A percentile compares a stretch with the other conserved stretches of the same genome.
Conservation (phyloP, 35 echinoderm and acorn worm species). For the Eucidaris tribuloides region DNA sequence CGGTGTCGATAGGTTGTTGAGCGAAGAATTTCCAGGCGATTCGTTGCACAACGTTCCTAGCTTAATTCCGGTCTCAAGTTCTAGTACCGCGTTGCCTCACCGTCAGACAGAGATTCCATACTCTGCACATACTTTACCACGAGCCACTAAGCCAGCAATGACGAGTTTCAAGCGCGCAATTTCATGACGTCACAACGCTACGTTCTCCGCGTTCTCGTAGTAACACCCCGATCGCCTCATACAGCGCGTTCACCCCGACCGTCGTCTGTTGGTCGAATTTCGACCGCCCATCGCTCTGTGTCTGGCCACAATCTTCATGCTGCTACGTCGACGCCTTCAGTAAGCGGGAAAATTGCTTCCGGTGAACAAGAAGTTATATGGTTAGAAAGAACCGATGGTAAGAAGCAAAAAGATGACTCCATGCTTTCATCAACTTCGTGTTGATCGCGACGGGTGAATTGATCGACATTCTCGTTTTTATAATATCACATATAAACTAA, state of each 20-base stretch:
- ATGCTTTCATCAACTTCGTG: slow-evolving; percentile 5
- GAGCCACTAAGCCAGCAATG: neutral
- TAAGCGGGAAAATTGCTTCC: neutral
- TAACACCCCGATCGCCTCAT: neutral
- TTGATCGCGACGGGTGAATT: neutral
- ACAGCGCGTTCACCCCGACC: neutral
- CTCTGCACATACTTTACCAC: neutral
- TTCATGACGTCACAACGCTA: neutral
- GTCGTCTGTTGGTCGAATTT: neutral
- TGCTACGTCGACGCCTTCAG: neutral
- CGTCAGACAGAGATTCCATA: neutral
- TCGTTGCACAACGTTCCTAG: neutral
- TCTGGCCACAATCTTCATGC: slow-evolving; percentile 33
- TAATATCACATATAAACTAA: neutral
- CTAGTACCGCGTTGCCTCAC: slow-evolving; percentile 5
- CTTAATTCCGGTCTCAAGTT: slow-evolving; percentile 3
- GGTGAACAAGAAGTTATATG: slow-evolving; percentile 3
- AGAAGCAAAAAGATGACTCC: neutral
- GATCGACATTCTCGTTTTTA: neutral
- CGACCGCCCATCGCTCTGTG: slow-evolving; percentile 14
- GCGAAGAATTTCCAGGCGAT: slow-evolving; percentile 14
- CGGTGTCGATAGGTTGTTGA: slow-evolving; percentile 18
- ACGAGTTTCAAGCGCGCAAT: neutral
- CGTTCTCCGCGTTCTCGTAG: neutral
- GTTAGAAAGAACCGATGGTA: slow-evolving; percentile 6